Conservation (phyloP, 1,140 invertebrate species). For the Thalassaphorura encarpata region DNA sequence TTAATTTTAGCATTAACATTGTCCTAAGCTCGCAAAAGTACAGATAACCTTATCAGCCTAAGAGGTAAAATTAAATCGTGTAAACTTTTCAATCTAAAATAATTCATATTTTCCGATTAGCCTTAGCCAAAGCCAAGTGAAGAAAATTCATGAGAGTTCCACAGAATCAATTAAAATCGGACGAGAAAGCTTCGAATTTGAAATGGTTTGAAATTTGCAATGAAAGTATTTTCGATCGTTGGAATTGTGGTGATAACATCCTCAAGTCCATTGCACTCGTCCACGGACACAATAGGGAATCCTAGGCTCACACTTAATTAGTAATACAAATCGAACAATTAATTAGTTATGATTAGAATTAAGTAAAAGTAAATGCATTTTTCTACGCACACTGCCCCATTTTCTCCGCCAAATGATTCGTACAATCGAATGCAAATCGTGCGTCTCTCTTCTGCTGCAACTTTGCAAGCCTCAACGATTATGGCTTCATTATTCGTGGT, state of each 20-base stretch:
- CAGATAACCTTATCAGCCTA: too few relatives aligned
- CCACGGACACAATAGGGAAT: conserved; percentile 32
- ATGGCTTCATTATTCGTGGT: conserved; percentile 32
- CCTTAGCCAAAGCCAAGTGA: too few relatives aligned
- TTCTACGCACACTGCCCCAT: not conserved
- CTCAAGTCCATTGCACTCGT: conserved; percentile 33
- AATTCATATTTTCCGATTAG: too few relatives aligned
- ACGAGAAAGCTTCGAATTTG: conserved; percentile 29
- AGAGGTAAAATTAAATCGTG: too few relatives aligned
- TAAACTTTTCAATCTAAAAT: too few relatives aligned
- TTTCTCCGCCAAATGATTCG: conserved; percentile 37
- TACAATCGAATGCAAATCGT: conserved; percentile 37
- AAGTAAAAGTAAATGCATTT: not conserved
- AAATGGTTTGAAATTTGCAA: conserved; percentile 28
- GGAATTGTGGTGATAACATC: conserved; percentile 5
- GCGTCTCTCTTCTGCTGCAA: conserved; percentile 28
- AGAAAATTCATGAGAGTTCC: too few relatives aligned
- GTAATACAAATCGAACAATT: not conserved
- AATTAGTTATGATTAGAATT: not conserved
- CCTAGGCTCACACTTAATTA: conserved; percentile 16
- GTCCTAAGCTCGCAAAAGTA: too few relatives aligned
- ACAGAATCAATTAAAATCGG: too few relatives aligned
- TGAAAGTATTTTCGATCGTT: conserved; percentile 9
- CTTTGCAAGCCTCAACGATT: conserved; percentile 39
- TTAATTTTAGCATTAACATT: too few relatives aligned